phyloP scores from a whole-genome alignment of 2,113 vertebrate genomes.

The Myiopsitta monachus region DNA sequence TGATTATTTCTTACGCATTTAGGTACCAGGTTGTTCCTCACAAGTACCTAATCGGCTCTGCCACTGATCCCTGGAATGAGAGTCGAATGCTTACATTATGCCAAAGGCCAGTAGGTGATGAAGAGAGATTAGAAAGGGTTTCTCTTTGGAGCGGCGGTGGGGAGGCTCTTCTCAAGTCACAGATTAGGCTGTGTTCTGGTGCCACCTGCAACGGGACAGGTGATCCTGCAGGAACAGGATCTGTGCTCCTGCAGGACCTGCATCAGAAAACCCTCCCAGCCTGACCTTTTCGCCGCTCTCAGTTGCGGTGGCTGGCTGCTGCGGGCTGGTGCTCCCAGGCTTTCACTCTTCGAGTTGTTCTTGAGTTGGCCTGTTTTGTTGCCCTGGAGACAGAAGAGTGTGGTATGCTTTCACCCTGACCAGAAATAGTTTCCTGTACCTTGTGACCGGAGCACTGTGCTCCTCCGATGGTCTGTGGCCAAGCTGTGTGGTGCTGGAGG shows the following conservation, averaged over 20 bases:
- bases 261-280: neutral
- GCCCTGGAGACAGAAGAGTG: constrained; percentile 57
- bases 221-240: neutral
- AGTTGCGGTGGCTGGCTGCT: neutral
- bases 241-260: neutral
- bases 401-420: constrained; percentile 67
- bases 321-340: neutral
- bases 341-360: constrained; percentile 23
- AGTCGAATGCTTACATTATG: neutral
- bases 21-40: neutral
- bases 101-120: neutral
- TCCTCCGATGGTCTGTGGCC: constrained; percentile 31
- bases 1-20: neutral
- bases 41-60: neutral
- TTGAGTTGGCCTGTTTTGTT: constrained; percentile 71
- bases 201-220: neutral
- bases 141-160: neutral
- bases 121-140: neutral
- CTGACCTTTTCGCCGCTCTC: constrained; percentile 25
- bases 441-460: constrained; percentile 57
- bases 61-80: neutral
- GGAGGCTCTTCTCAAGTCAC: neutral
- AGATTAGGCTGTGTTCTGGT: neutral
- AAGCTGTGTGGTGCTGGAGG: constrained; percentile 35
- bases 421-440: constrained; percentile 73